Evolutionary conservation across 2,113 vertebrate species (phyloP).

Genomic region (Orthonyx spaldingii): DNA sequence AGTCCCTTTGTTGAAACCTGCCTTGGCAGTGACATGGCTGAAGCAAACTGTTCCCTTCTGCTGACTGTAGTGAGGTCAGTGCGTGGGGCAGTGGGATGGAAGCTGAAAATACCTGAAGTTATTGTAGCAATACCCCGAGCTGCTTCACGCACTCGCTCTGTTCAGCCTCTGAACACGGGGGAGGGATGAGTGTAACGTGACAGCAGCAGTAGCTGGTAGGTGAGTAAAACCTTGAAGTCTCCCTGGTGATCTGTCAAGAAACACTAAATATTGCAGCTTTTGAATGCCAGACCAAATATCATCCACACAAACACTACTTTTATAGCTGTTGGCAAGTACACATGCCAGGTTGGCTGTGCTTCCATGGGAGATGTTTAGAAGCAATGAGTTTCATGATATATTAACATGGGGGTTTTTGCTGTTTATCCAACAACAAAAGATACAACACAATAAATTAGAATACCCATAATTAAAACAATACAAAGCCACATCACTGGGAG

Average conservation of each 20-base stretch:
- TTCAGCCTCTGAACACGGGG: background rate
- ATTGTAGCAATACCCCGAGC: background rate
- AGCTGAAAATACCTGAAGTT: background rate
- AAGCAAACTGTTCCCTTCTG: background rate
- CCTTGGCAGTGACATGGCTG: background rate
- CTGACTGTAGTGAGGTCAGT: background rate
- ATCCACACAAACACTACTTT: background rate
- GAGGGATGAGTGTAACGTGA: background rate
- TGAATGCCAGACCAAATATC: background rate
- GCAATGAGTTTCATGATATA: background rate
- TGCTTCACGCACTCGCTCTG: background rate
- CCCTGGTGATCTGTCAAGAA: slow-evolving; percentile 11
- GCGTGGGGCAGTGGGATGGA: background rate
- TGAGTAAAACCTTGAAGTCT: slow-evolving; percentile 1
- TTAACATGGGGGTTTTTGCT: background rate
- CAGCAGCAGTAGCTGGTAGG: background rate
- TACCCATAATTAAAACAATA: background rate
- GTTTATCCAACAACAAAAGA: background rate
- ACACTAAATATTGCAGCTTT: slow-evolving; percentile 1
- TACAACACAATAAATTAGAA: background rate
- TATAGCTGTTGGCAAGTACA: background rate
- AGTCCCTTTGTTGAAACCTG: background rate
- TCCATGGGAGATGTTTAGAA: background rate
- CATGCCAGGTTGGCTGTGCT: background rate
- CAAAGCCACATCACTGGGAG: background rate